Evolutionary conservation across 2,888 invertebrate genomes (phyloP).

Genomic region (Xanthia togata): DNA sequence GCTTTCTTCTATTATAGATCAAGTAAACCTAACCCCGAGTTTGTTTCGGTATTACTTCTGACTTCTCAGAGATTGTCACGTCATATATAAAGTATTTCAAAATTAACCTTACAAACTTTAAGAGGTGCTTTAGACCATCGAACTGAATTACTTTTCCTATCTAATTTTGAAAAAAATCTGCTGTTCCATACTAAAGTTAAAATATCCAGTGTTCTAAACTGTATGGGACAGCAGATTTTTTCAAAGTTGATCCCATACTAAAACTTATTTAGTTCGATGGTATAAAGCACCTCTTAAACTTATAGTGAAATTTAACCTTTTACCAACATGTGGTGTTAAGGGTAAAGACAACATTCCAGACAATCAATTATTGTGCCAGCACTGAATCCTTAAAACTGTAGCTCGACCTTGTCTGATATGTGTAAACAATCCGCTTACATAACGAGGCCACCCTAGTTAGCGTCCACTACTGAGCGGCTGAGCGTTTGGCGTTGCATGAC

Average conservation of each 20-base stretch:
- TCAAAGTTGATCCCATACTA: no score
- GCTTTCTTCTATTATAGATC: conserved; percentile 53
- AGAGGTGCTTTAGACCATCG: no score
- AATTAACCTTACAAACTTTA: no score
- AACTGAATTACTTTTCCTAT: no score
- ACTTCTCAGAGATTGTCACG: neutral
- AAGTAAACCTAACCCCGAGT: conserved; percentile 17
- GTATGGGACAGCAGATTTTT: no score
- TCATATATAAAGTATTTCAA: neutral
- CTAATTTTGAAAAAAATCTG: no score
- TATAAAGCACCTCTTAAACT: no score
- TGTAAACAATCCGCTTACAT: conserved; percentile 81
- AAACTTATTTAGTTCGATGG: no score
- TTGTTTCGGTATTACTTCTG: conserved; percentile 5
- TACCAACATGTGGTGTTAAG: neutral
- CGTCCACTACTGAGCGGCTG: conserved; percentile 70
- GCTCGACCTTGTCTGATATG: conserved; percentile 78
- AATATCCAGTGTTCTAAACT: no score
- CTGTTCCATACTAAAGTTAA: no score
- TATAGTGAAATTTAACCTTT: neutral
- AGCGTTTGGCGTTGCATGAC: conserved; percentile 74
- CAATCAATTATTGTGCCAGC: conserved; percentile 35
- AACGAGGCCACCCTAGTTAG: conserved; percentile 79
- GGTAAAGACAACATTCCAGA: conserved; percentile 34
- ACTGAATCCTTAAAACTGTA: conserved; percentile 65